These are phyloP conservation scores for Cathartes aura DNA, from an alignment of 2,113 vertebrate species.

Conservation along the genomic window DNA sequence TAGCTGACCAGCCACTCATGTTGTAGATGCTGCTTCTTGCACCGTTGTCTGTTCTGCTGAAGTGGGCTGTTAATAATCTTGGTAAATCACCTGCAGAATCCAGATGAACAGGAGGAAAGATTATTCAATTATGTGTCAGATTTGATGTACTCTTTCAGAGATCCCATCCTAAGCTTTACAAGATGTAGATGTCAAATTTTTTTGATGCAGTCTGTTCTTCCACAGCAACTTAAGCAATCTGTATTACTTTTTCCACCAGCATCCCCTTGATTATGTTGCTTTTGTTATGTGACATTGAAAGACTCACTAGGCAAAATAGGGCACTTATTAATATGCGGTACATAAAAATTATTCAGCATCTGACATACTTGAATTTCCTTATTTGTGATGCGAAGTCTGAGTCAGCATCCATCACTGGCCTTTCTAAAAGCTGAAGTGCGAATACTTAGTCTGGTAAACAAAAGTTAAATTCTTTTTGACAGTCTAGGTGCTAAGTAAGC, in stretches of 20 bases:
- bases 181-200: not conserved
- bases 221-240: not conserved
- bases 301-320: not conserved
- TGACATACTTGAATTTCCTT: not conserved
- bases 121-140: not conserved
- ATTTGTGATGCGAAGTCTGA: not conserved
- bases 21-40: not conserved
- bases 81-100: not conserved
- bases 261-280: not conserved
- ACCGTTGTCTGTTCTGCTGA: not conserved
- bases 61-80: not conserved
- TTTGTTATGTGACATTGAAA: not conserved
- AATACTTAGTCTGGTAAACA: not conserved
- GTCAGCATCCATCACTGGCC: not conserved
- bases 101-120: not conserved
- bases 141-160: not conserved
- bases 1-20: not conserved
- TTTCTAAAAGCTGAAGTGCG: not conserved
- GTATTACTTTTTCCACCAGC: not conserved
- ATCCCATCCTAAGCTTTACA: not conserved
- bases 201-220: not conserved
- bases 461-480: not conserved
- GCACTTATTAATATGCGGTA: not conserved
- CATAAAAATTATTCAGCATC: not conserved
- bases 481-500: not conserved